phyloP scores from a whole-genome alignment of 2,113 vertebrate species.

The Dipodomys stephensi region DNA sequence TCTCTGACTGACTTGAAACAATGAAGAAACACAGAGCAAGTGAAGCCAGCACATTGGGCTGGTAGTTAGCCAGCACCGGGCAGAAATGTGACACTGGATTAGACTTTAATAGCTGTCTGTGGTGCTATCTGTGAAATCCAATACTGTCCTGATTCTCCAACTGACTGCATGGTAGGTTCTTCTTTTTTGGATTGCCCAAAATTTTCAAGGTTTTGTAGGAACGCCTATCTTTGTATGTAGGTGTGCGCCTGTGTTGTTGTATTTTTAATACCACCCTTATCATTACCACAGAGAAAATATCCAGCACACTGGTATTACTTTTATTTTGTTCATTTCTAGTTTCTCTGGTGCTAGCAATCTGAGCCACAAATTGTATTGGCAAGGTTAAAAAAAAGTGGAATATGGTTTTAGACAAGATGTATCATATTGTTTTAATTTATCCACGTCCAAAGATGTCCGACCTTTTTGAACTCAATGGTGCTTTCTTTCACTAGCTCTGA shows the following conservation, averaged over 20 bases:
- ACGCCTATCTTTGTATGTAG: background rate
- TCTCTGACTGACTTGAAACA: slow-evolving; percentile 88
- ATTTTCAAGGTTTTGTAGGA: slow-evolving; percentile 31
- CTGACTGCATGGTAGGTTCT: slow-evolving; percentile 74
- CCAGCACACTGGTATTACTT: slow-evolving; percentile 66
- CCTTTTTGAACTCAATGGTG: slow-evolving; percentile 30
- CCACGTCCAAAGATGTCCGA: slow-evolving; percentile 69
- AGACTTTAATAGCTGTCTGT: slow-evolving; percentile 87
- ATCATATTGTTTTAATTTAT: slow-evolving; percentile 78
- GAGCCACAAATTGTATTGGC: slow-evolving; percentile 57
- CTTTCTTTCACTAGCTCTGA: slow-evolving; percentile 46
- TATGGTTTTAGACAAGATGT: slow-evolving; percentile 62
- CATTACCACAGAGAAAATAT: background rate
- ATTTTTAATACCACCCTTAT: background rate
- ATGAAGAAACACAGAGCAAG: slow-evolving; percentile 85
- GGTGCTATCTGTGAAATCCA: slow-evolving; percentile 86
- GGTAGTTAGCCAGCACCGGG: slow-evolving; percentile 83
- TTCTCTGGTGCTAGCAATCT: background rate
- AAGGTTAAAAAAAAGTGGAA: slow-evolving; percentile 68
- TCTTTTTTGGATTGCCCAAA: slow-evolving; percentile 67
- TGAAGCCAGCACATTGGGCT: slow-evolving; percentile 87
- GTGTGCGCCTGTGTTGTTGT: slow-evolving; percentile 14
- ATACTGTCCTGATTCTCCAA: slow-evolving; percentile 76
- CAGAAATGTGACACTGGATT: slow-evolving; percentile 88
- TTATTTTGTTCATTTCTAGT: slow-evolving; percentile 53